Conservation (phyloP, 1,140 invertebrate genomes). For the Cydia pomonella region DNA sequence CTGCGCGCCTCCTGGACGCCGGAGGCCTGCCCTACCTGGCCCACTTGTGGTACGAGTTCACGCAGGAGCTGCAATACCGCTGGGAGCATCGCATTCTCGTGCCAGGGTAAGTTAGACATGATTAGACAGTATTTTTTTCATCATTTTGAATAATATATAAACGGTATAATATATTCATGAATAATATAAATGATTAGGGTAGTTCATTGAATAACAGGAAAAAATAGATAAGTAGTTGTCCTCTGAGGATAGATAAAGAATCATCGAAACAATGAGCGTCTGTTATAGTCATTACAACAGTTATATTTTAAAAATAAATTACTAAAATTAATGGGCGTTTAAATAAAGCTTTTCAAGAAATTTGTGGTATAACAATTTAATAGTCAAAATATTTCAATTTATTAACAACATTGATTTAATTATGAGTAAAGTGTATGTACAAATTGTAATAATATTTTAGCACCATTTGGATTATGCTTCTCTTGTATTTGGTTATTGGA, state of each 20-base stretch:
- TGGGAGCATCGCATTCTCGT: conserved; percentile 92
- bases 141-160: too few relatives aligned
- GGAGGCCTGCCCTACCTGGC: conserved; percentile 91
- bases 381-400: conserved; percentile 34
- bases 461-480: conserved; percentile 69
- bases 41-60: conserved; percentile 96
- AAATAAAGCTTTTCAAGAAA: neutral
- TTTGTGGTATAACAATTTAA: conserved; percentile 11
- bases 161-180: too few relatives aligned
- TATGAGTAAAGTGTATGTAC: conserved; percentile 27
- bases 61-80: conserved; percentile 92
- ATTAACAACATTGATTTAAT: conserved; percentile 33
- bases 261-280: too few relatives aligned
- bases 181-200: too few relatives aligned
- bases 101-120: conserved; percentile 88
- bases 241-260: too few relatives aligned
- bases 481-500: conserved; percentile 43
- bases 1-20: conserved; percentile 88
- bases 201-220: too few relatives aligned
- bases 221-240: too few relatives aligned
- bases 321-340: neutral
- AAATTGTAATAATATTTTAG: conserved; percentile 47
- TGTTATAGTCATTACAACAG: too few relatives aligned
- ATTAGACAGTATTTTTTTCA: too few relatives aligned
- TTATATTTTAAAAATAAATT: too few relatives aligned